These are phyloP conservation scores for Heterodera carotae DNA, from an alignment of 1,140 invertebrate genomes.

Conservation along the genomic window DNA sequence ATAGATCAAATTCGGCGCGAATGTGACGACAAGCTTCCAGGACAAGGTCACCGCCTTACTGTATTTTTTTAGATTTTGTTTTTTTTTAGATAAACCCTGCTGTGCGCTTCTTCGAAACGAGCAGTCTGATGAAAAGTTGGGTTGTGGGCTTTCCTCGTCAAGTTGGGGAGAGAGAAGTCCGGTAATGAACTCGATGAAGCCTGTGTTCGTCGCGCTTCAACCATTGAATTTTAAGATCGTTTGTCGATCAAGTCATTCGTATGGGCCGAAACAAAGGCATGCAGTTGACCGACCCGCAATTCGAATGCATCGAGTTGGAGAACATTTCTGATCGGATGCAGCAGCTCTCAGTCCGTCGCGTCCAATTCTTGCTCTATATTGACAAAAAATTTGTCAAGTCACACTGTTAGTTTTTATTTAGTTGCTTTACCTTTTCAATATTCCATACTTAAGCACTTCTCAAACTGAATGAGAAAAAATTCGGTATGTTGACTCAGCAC, in stretches of 20 bases:
- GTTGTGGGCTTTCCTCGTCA: conserved; percentile 21
- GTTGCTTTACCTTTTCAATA: not conserved
- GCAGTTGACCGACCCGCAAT: conserved; percentile 31
- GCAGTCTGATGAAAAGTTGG: conserved; percentile 18
- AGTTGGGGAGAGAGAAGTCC: not conserved
- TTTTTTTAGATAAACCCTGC: not conserved
- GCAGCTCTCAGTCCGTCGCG: not conserved
- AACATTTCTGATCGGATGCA: conserved; percentile 25
- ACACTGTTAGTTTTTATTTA: not conserved
- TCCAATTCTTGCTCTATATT: conserved; percentile 35
- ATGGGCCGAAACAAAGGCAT: conserved; percentile 32
- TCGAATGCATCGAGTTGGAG: conserved; percentile 24
- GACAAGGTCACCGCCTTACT: conserved; percentile 2
- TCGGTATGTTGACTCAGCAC: conserved; percentile 34
- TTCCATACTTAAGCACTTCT: conserved; percentile 14
- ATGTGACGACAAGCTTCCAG: not conserved
- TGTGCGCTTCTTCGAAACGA: conserved; percentile 19
- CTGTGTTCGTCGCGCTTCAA: not conserved
- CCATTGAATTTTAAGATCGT: not conserved
- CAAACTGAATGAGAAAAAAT: conserved; percentile 20
- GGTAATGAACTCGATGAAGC: not conserved
- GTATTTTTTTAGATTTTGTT: not conserved
- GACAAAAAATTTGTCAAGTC: conserved; percentile 17
- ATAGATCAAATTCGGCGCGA: conserved; percentile 17
- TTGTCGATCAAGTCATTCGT: not conserved